Percentiles rank a stretch among this genome's conserved stretches.
Conservation (phyloP, 2,113 vertebrate genomes). For the Arvicanthis niloticus region DNA sequence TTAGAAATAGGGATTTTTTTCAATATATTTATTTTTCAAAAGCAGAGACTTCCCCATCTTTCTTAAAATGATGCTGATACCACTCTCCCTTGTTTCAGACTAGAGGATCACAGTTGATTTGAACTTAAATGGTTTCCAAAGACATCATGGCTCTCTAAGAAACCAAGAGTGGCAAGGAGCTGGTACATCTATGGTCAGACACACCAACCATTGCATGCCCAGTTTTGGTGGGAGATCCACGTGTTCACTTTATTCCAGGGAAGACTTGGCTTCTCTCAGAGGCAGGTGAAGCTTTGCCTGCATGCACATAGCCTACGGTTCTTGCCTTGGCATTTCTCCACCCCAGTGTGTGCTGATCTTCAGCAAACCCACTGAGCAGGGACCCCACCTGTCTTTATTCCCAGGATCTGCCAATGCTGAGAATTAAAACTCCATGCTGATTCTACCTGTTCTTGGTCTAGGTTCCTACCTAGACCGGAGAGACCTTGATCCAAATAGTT, state of each 20-base stretch:
- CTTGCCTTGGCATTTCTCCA: not conserved
- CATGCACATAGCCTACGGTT: not conserved
- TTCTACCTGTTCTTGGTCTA: conserved; percentile 26
- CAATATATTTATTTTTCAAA: not conserved
- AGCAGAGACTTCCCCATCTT: not conserved
- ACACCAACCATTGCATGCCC: not conserved
- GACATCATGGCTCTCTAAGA: not conserved
- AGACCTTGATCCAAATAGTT: conserved; percentile 25
- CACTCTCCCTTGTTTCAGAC: not conserved
- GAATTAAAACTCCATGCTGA: conserved; percentile 1
- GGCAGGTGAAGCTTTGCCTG: conserved; percentile 1
- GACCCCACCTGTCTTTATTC: not conserved
- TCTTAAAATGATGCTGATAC: conserved; percentile 1
- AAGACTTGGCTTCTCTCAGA: not conserved
- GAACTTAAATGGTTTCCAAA: conserved; percentile 19
- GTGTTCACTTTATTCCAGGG: conserved; percentile 8
- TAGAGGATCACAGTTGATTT: not conserved
- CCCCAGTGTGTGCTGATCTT: not conserved
- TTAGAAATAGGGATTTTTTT: conserved; percentile 39
- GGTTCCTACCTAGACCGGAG: not conserved
- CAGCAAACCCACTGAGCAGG: not conserved
- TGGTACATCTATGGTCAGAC: not conserved
- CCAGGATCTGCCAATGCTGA: not conserved
- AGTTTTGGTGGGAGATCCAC: not conserved
- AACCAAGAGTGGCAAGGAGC: not conserved